A percentile compares a stretch with the other conserved stretches of the same genome.
These are phyloP conservation scores for Acomys russatus DNA, from an alignment of 2,797 vertebrate species.

Conservation along the genomic window DNA sequence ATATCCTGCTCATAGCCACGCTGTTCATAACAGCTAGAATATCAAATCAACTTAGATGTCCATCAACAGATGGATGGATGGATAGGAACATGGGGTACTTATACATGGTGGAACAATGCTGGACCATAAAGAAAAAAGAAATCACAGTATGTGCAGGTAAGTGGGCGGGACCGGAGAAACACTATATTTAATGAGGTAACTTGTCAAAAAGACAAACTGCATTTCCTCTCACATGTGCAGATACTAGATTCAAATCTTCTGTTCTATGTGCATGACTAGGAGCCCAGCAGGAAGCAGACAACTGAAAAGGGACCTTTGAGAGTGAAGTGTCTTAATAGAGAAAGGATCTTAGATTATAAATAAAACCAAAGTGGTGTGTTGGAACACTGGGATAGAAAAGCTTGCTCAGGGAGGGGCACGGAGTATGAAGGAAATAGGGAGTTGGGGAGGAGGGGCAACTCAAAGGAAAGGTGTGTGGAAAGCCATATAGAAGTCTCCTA, in stretches of 20 bases:
- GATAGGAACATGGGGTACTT: not conserved
- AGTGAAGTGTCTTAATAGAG: no score
- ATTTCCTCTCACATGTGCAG: not conserved
- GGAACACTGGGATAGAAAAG: not conserved
- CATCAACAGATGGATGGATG: not conserved
- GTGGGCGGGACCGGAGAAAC: not conserved
- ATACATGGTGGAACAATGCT: not conserved
- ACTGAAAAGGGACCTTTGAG: not conserved
- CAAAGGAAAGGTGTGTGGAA: not conserved
- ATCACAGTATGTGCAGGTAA: not conserved
- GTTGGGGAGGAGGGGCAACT: not conserved
- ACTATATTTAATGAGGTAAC: not conserved
- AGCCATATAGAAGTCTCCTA: not conserved
- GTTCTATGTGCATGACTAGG: not conserved
- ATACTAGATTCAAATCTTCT: not conserved
- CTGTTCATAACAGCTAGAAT: not conserved
- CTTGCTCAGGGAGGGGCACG: not conserved
- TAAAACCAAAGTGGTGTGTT: not conserved
- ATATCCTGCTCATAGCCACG: not conserved
- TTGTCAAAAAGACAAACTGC: not conserved
- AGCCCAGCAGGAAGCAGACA: not conserved
- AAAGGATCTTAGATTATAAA: not conserved
- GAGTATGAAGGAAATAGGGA: no score
- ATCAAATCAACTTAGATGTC: not conserved
- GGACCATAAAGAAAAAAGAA: no score